Percentiles rank a stretch among this genome's conserved stretches.
Evolutionary conservation across 1,140 invertebrate genomes (phyloP).

Genomic region (Cepaea nemoralis): DNA sequence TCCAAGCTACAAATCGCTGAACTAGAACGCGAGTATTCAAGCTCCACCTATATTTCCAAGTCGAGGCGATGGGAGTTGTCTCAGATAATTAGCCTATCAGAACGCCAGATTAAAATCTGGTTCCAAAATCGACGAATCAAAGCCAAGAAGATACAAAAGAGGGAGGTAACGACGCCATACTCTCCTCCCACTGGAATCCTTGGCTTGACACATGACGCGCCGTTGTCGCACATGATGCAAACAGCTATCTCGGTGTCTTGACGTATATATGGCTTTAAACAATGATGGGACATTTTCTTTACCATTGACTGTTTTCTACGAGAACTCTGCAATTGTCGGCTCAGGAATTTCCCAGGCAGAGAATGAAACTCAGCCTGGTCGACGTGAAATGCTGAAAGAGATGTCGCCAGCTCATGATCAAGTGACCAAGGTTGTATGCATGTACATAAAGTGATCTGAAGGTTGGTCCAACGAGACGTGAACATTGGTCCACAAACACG

Average conservation of each 20-base stretch:
- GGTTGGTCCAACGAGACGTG: no score
- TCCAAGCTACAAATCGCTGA: conserved; percentile 95
- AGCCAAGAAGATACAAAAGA: conserved; percentile 81
- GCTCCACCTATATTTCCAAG: conserved; percentile 95
- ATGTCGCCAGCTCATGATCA: no score
- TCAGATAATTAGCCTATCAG: conserved; percentile 88
- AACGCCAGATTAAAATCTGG: conserved; percentile 95
- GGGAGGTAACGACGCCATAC: conserved; percentile 52
- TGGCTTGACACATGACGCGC: conserved; percentile 4
- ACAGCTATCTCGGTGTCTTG: conserved; percentile 22
- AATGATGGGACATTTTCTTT: no score
- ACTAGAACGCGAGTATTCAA: conserved; percentile 93
- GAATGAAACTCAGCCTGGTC: no score
- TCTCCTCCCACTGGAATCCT: background rate
- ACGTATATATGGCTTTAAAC: background rate
- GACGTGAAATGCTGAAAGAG: no score
- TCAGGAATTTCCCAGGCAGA: no score
- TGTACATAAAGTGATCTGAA: no score
- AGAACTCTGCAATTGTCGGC: no score
- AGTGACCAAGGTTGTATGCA: no score
- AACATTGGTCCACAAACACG: no score
- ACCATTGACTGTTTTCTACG: no score
- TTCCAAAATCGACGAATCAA: conserved; percentile 98
- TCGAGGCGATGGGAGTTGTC: conserved; percentile 95
- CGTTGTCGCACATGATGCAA: conserved; percentile 28